A percentile compares a stretch with the other conserved stretches of the same genome.
Conservation (phyloP, 2,888 invertebrate species). For the Malthinus seriepunctatus region DNA sequence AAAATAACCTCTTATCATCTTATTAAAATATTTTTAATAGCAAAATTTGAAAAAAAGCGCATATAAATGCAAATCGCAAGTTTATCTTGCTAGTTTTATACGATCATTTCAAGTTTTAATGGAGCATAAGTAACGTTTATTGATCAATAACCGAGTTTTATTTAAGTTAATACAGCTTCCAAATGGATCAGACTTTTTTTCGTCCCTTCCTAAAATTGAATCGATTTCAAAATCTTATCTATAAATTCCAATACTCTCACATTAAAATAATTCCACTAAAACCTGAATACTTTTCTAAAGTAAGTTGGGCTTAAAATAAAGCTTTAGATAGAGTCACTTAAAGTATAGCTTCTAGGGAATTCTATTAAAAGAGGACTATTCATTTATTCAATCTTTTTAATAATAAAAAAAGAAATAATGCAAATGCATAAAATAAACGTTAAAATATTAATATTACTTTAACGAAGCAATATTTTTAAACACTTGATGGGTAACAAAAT, state of each 20-base stretch:
- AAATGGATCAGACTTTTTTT: conserved; percentile 30
- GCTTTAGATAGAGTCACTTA: too few relatives aligned
- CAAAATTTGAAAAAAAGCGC: conserved; percentile 40
- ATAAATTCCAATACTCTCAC: neutral
- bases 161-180: conserved; percentile 35
- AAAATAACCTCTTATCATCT: conserved; percentile 35
- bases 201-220: conserved; percentile 24
- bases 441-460: too few relatives aligned
- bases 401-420: too few relatives aligned
- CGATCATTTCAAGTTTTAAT: conserved; percentile 48
- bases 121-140: conserved; percentile 47
- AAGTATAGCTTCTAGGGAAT: too few relatives aligned
- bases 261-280: too few relatives aligned
- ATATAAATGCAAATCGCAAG: conserved; percentile 51
- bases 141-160: conserved; percentile 44
- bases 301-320: too few relatives aligned
- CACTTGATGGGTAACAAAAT: too few relatives aligned
- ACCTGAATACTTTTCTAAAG: too few relatives aligned
- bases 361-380: too few relatives aligned
- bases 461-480: too few relatives aligned
- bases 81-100: conserved; percentile 48
- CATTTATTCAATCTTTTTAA: too few relatives aligned
- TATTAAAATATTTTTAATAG: conserved; percentile 38
- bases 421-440: too few relatives aligned
- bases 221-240: conserved; percentile 19